Evolutionary conservation across 2,888 invertebrate species (phyloP), one percentile per base, ranked within the genome.

Genomic region (Actias luna): DNA sequence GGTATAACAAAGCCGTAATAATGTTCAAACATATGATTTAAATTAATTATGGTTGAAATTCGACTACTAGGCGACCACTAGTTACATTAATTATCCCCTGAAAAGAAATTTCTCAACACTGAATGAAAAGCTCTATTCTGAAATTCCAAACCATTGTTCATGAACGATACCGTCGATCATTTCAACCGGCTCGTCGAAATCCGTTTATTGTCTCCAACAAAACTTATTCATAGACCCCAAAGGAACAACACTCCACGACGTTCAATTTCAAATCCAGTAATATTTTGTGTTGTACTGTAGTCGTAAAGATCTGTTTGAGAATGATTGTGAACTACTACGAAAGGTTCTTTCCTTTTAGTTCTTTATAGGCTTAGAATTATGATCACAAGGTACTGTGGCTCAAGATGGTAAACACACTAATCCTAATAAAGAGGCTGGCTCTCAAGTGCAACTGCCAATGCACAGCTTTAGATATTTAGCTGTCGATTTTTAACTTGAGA

Each of bases 131-230:
- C 73, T 67, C 74, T 65, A 72, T 78, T 75, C 74, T 72, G 67
- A 79, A 79, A 82, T 79, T 76, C 77, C 74, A 77, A 67, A 67
- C 74, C 72, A 78, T 85, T 84, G 84, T 83, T 76, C 59, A 50
- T 35, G 39, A 64, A 66, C 61, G 63, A 52, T 64, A 68, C 63
- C 72, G 76, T 74, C 77, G 83, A 82, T 83, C 82, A 82, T 79
- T 84, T 80, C 73, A 73, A 75, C 69, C 69, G 67, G 68, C 58
- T 39, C 46, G 46, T 50, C 59, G 52, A 59, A 16, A 61, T 55
- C 67, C 61, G 55, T 59, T 69, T 63, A 76, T 80, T 83, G 80
- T 80, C 67, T 76, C 58, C 25, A 10, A 46, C 35, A 58, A 35
- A 66, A 70, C 71, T 70, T 69, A 69, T 62, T 72, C 70, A 74